These are phyloP conservation scores for Pomatorhinus ruficollis DNA, from an alignment of 2,113 vertebrate species.

Conservation along the genomic window DNA sequence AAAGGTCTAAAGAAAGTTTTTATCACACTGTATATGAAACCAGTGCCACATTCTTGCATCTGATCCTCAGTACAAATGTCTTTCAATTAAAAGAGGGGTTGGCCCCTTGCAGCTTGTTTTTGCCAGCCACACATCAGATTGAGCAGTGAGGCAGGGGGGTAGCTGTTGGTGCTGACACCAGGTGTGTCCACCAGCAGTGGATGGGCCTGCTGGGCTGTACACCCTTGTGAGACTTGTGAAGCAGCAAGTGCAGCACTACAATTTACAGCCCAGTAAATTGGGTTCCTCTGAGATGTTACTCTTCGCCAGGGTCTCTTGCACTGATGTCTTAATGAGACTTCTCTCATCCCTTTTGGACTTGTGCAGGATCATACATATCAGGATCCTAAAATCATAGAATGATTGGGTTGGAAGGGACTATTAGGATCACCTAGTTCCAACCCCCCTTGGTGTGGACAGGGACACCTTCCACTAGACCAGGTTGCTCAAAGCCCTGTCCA, in stretches of 20 bases:
- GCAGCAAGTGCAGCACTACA: fast-evolving
- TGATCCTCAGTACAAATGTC: not conserved
- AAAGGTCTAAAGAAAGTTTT: not conserved
- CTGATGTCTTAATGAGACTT: not conserved
- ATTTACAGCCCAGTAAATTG: fast-evolving
- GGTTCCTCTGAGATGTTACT: not conserved
- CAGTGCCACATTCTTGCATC: not conserved
- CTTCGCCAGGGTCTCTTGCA: not conserved
- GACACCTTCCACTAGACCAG: not conserved
- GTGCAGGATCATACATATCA: not conserved
- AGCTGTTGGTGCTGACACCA: not conserved
- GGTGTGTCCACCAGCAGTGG: not conserved
- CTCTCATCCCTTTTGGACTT: not conserved
- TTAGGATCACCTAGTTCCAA: not conserved
- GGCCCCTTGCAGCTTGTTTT: not conserved
- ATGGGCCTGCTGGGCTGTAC: not conserved
- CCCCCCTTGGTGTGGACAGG: not conserved
- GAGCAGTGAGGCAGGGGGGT: not conserved
- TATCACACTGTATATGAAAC: not conserved
- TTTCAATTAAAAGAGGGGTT: not conserved
- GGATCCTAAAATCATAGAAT: not conserved
- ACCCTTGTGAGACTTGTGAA: not conserved
- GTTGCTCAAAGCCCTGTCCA: not conserved
- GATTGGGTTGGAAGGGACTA: not conserved
- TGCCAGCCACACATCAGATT: not conserved